Percentiles rank a stretch among this genome's conserved stretches.
phyloP scores from a whole-genome alignment of 1,140 invertebrate genomes.

The Hyles euphorbiae region DNA sequence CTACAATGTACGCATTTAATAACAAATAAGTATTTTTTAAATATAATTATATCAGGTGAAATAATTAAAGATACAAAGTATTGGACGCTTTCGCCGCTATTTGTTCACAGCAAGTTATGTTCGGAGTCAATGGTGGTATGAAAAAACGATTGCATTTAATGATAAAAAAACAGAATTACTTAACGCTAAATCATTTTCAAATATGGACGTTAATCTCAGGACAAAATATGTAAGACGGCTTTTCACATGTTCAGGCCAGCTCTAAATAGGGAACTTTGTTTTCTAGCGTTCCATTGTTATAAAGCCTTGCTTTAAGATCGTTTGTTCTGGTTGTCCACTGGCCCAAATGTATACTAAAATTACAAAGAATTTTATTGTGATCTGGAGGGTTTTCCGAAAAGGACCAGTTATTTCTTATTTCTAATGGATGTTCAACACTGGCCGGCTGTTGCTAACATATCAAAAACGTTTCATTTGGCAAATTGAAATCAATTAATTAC shows the following conservation, averaged over 20 bases:
- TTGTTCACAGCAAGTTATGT: slow-evolving; percentile 18
- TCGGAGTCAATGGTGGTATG: slow-evolving; percentile 15
- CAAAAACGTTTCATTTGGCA: slow-evolving; percentile 46
- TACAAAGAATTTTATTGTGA: slow-evolving; percentile 61
- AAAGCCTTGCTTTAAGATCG: background rate
- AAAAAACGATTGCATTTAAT: slow-evolving; percentile 16
- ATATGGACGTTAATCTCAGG: slow-evolving; percentile 72
- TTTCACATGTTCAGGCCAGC: slow-evolving; percentile 42
- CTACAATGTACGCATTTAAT: slow-evolving; percentile 41
- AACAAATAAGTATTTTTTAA: slow-evolving; percentile 56
- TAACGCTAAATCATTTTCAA: slow-evolving; percentile 72
- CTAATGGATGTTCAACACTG: slow-evolving; percentile 72
- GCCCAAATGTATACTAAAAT: slow-evolving; percentile 54
- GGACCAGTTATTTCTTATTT: slow-evolving; percentile 61
- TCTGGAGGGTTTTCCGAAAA: slow-evolving; percentile 64
- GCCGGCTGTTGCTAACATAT: slow-evolving; percentile 63
- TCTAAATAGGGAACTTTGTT: no score
- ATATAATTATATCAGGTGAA: slow-evolving; percentile 26
- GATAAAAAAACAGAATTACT: slow-evolving; percentile 61
- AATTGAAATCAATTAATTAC: slow-evolving; percentile 49
- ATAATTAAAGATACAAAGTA: slow-evolving; percentile 7
- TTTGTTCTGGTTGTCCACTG: slow-evolving; percentile 9
- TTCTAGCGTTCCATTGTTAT: slow-evolving; percentile 5
- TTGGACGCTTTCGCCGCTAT: slow-evolving; percentile 22
- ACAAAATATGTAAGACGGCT: slow-evolving; percentile 70